phyloP scores from a whole-genome alignment of 2,888 invertebrate species.

The Lithophane semibrunnea region DNA sequence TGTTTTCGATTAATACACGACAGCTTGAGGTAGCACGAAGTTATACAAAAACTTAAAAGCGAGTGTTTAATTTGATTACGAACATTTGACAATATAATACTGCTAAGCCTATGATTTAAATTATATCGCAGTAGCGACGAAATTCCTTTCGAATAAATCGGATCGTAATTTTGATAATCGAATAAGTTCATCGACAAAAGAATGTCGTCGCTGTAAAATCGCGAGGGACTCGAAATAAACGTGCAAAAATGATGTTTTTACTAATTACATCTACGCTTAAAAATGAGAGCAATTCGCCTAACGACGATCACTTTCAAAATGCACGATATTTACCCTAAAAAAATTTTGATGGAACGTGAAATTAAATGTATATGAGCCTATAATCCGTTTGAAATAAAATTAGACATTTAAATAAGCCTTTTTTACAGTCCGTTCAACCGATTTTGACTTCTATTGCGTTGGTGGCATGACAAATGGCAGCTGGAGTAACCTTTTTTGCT shows the following conservation, averaged over 20 bases:
- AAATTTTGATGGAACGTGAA: neutral
- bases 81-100: conserved; percentile 83
- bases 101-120: conserved; percentile 83
- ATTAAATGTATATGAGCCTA: neutral
- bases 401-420: too few species aligned
- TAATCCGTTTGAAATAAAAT: too few species aligned
- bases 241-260: conserved; percentile 44
- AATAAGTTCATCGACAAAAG: conserved; percentile 38
- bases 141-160: conserved; percentile 24
- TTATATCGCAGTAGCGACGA: conserved; percentile 58
- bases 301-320: conserved; percentile 48
- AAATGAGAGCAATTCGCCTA: conserved; percentile 67
- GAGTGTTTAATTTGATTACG: conserved; percentile 72
- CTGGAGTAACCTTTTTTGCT: too few species aligned
- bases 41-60: conserved; percentile 75
- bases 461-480: too few species aligned
- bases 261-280: conserved; percentile 61
- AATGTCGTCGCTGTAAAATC: conserved; percentile 33
- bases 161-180: conserved; percentile 46
- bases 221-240: conserved; percentile 29
- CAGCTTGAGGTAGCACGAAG: conserved; percentile 85
- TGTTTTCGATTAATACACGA: conserved; percentile 76
- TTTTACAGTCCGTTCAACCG: too few species aligned
- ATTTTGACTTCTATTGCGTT: too few species aligned
- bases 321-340: conserved; percentile 43